Evolutionary conservation across 2,888 invertebrate species (phyloP).

Genomic region (Nomada flava): DNA sequence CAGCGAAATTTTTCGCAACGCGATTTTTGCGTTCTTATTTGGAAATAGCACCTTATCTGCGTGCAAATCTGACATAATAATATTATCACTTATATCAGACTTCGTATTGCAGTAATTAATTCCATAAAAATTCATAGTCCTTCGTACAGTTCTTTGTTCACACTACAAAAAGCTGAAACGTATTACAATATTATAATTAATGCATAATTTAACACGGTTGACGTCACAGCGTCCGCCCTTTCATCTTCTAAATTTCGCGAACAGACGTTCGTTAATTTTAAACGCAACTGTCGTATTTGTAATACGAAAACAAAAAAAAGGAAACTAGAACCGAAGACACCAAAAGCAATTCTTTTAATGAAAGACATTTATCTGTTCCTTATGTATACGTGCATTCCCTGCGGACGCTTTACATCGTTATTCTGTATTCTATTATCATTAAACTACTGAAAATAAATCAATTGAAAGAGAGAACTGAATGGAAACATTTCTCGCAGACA

Average conservation of each 20-base stretch:
- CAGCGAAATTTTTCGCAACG: constrained; percentile 36
- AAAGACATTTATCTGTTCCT: too few species aligned
- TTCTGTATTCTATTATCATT: background rate
- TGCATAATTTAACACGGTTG: too few species aligned
- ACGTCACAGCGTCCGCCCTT: too few species aligned
- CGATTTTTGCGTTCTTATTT: constrained; percentile 19
- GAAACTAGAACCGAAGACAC: too few species aligned
- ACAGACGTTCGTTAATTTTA: too few species aligned
- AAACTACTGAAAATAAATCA: background rate
- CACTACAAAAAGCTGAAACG: too few species aligned
- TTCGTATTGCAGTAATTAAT: background rate
- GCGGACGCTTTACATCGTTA: background rate
- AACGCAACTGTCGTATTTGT: too few species aligned
- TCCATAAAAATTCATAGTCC: background rate
- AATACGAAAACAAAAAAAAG: too few species aligned
- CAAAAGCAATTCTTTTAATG: too few species aligned
- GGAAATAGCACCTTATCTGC: constrained; percentile 17
- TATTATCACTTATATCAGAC: background rate
- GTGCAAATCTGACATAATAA: background rate
- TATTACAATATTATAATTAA: too few species aligned
- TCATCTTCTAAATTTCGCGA: too few species aligned
- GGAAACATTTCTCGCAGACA: background rate
- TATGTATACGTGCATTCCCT: too few species aligned
- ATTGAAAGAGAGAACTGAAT: background rate
- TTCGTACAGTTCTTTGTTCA: background rate